phyloP scores from a whole-genome alignment of 2,888 invertebrate genomes.

The Plagiodera versicolora region DNA sequence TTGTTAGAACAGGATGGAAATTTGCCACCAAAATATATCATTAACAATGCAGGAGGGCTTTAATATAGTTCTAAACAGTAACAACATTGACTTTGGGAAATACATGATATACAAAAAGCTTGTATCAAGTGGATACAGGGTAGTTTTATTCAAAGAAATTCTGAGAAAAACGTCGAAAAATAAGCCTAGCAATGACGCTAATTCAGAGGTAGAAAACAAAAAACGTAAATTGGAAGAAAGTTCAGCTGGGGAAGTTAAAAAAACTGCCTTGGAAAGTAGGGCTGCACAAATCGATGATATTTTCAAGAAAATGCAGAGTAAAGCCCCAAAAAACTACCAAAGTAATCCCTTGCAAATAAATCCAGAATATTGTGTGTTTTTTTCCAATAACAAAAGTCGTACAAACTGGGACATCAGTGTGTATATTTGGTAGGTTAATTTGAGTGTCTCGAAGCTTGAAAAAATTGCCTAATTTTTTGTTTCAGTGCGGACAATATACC shows the following conservation, averaged over 20 bases:
- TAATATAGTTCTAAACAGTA: slow-evolving; percentile 54
- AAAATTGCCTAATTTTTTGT: background rate
- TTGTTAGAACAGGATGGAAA: slow-evolving; percentile 66
- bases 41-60: slow-evolving; percentile 70
- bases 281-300: slow-evolving; percentile 27
- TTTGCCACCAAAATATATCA: slow-evolving; percentile 60
- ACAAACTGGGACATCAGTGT: slow-evolving; percentile 37
- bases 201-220: background rate
- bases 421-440: slow-evolving; percentile 38
- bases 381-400: slow-evolving; percentile 34
- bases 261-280: slow-evolving; percentile 1
- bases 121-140: slow-evolving; percentile 40
- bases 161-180: slow-evolving; percentile 10
- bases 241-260: background rate
- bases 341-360: background rate
- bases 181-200: background rate
- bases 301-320: slow-evolving; percentile 36
- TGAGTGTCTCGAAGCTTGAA: background rate
- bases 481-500: background rate
- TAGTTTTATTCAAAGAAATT: slow-evolving; percentile 31
- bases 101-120: slow-evolving; percentile 46
- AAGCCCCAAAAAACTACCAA: slow-evolving; percentile 33
- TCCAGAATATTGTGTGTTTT: slow-evolving; percentile 42
- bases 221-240: slow-evolving; percentile 1
- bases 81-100: slow-evolving; percentile 33